Conservation (phyloP, 2,113 vertebrate species). For the Saiga tatarica region DNA sequence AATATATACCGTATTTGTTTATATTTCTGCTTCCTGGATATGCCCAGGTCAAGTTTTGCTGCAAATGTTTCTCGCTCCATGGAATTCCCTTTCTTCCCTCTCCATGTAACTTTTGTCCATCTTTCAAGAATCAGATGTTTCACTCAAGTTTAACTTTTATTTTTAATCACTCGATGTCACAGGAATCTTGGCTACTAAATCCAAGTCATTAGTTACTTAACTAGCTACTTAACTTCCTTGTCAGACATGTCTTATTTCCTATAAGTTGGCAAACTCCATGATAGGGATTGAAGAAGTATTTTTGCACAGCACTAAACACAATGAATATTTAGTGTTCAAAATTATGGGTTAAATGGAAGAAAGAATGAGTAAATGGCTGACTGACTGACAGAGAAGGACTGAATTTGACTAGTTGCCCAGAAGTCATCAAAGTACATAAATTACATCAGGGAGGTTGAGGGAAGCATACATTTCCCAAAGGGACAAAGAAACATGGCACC, state of each 20-base stretch:
- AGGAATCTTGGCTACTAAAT: background rate
- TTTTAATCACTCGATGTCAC: background rate
- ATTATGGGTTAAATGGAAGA: background rate
- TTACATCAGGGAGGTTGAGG: background rate
- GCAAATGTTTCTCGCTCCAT: background rate
- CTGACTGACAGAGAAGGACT: background rate
- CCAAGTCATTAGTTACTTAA: background rate
- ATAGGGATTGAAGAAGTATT: background rate
- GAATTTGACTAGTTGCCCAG: conserved; percentile 1
- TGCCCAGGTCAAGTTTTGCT: background rate
- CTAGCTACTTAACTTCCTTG: background rate
- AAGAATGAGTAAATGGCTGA: background rate
- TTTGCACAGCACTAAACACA: background rate
- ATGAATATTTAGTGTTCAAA: background rate
- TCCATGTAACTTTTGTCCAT: background rate
- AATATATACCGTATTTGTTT: background rate
- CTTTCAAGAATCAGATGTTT: background rate
- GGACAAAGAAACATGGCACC: background rate
- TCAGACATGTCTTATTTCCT: background rate
- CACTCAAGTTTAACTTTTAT: background rate
- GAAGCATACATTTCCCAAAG: background rate
- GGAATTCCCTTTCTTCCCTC: background rate
- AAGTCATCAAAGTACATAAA: conserved; percentile 3
- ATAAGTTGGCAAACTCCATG: background rate
- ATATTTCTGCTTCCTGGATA: background rate